These are phyloP conservation scores for Taeniopygia guttata DNA, from an alignment of 2,797 vertebrate species.

Conservation along the genomic window DNA sequence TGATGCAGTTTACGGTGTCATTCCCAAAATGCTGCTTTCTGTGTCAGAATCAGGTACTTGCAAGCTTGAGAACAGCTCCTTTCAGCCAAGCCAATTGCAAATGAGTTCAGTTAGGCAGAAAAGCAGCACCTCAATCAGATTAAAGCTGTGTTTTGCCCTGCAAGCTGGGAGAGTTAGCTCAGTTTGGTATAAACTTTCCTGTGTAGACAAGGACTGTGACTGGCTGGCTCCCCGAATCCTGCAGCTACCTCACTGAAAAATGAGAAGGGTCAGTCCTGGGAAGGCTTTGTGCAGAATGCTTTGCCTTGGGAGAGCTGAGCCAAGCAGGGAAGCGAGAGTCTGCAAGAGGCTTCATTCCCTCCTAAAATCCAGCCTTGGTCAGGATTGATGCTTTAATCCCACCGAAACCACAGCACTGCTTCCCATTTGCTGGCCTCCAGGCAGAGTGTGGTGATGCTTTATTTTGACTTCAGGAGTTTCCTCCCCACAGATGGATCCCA, in stretches of 20 bases:
- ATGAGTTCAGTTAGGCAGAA: neutral
- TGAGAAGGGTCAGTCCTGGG: neutral
- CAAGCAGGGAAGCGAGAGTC: neutral
- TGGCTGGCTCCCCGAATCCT: neutral
- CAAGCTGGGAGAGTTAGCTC: neutral
- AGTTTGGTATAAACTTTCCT: neutral
- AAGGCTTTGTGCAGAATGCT: neutral
- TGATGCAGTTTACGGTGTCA: accelerated
- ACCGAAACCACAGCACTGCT: neutral
- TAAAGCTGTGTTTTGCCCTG: neutral
- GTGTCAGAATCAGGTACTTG: neutral
- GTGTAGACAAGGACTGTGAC: neutral
- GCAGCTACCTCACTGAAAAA: neutral
- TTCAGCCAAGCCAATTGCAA: neutral
- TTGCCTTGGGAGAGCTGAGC: neutral
- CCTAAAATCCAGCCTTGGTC: neutral
- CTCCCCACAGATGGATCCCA: neutral
- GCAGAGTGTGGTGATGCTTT: neutral
- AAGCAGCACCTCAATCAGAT: neutral
- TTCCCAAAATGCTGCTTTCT: neutral
- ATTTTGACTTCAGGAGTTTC: neutral
- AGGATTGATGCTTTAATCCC: neutral
- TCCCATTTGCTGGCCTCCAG: neutral
- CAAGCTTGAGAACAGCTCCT: neutral
- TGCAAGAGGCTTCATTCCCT: neutral